Percentiles rank a stretch among this genome's conserved stretches.
Evolutionary conservation across 1,140 invertebrate species (phyloP).

Genomic region (Drosophila fuyamai): DNA sequence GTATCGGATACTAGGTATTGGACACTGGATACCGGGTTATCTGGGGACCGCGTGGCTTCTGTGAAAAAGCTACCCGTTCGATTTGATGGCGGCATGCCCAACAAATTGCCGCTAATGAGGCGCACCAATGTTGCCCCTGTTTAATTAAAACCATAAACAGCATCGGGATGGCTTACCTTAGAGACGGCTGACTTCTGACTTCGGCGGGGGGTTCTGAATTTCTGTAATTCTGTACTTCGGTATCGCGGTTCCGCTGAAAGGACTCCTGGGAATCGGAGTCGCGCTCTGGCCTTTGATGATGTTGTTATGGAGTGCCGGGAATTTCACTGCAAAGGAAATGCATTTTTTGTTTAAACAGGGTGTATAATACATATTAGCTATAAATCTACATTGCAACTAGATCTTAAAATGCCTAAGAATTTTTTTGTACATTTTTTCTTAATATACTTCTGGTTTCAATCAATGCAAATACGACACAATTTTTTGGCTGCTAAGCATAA

Average conservation of each 20-base stretch:
- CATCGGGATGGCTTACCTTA: constrained; percentile 53
- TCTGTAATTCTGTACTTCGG: constrained; percentile 30
- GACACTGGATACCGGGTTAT: constrained; percentile 27
- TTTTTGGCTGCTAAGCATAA: no score
- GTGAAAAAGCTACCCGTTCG: constrained; percentile 55
- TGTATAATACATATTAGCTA: not conserved
- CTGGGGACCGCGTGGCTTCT: constrained; percentile 55
- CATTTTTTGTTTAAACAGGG: constrained; percentile 21
- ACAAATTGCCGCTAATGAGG: constrained; percentile 79
- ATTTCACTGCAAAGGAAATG: constrained; percentile 45
- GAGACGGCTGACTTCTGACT: constrained; percentile 10
- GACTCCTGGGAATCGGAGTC: constrained; percentile 59
- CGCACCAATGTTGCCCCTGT: constrained; percentile 63
- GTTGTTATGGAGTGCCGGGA: constrained; percentile 50
- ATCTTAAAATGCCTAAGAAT: not conserved
- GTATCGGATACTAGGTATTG: constrained; percentile 15
- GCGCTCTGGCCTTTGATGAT: constrained; percentile 52
- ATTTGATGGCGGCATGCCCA: constrained; percentile 64
- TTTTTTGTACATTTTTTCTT: no score
- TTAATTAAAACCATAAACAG: constrained; percentile 79
- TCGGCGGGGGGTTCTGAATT: constrained; percentile 12
- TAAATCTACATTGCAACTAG: not conserved
- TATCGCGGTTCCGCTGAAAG: constrained; percentile 52
- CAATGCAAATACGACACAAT: no score
- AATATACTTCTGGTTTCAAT: no score